Evolutionary conservation across 2,888 invertebrate genomes (phyloP), one percentile per base, ranked within the genome.

Genomic region (Cephus spinipes): DNA sequence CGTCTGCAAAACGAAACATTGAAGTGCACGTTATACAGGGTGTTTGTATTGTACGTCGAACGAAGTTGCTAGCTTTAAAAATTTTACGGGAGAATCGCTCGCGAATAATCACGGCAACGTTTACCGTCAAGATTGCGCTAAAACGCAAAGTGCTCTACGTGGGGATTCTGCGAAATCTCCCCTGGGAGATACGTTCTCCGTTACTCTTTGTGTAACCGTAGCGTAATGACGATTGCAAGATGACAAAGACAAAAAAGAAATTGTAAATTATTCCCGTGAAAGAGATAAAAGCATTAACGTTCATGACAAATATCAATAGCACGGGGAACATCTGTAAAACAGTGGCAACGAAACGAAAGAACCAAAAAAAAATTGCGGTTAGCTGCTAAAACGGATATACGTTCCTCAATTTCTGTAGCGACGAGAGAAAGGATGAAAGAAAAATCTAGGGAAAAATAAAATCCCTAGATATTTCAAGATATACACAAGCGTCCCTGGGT

Each of bases 1-100:
- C 92, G 96, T 95, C 97, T 97, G 92, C 12, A 92, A 92, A 84
- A 79, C 79, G 79, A 79, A 82, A 36, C 3, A 55, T 23, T 9
- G 0, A 55, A 23, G 23, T 55, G 23, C 23, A 23, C 2, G 9
- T 55, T 55, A 55, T 23, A 55, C 9, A 23, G 55, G 55, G 23
- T 55, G 55, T 9, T 23, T 9, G 9, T 55, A 55, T 23, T 2
- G 55, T 9, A 2, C 9, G 9, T 23, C 2, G 23, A 23, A 9
- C 9, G 55, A 40, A 15, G 55, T 55, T 40, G 15, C 40, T 6
- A 2, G 40, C 40, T 40, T 55, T 23, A 55, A 55, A 55, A 23
- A 23, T 55, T 55, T 23, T 23, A 9, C 23, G 9, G 23, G 2
- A 55, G 55, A 55, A 23, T 55, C 9, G 55, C 55, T 9, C 55